Base-by-base conservation (phyloP, 2,113 vertebrate species). In the Narcine bancroftii region DNA sequence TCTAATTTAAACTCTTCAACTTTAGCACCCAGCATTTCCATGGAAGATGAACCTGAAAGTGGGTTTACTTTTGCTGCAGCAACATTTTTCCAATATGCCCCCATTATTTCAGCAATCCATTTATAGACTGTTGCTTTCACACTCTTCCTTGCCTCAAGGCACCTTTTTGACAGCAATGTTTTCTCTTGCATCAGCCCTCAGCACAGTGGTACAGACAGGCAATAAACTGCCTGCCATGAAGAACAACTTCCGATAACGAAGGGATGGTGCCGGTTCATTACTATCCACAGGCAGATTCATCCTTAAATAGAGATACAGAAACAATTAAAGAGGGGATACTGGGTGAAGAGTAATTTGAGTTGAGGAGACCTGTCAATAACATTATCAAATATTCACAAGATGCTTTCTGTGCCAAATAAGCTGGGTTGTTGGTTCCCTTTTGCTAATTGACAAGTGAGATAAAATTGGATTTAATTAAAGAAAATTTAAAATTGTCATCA, bases 121-220 rank as follows among this genome's bases (percentile, higher is more conserved):
- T 89, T 89, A 19, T 26, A 65, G 79, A 9, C 53, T 83, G 79
- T 83, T 83, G 50, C 47, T 83, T 83, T 83, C 47, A 83, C 79
- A 53, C 26, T 83, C 47, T 83, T 83, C 47, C 79, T 89, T 89
- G 83, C 83, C 56, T 60, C n/a, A 33, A 53, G 79, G 45, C 79
- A 83, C 47, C 79, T 83, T 83, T 83, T 83, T 83, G 83, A 63
- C 83, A 89, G 83, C 83, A 63, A 63, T 89, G n/a, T 89, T 65
- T 65, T 89, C 36, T 33, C 36, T 53, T 36, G n/a, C 17, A 17
- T 65, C 53, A 36, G 53, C 0, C 83, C 60, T 63, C 60, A 50
- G n/a, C 47, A 5, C 79, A 13, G 47, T 29, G n/a, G 83, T 47
- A 26, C 83, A 39, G 19, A 17, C 53, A 65, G 83, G 53, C n/a